Base-by-base conservation (phyloP, 2,113 vertebrate genomes). In the Egretta garzetta region DNA sequence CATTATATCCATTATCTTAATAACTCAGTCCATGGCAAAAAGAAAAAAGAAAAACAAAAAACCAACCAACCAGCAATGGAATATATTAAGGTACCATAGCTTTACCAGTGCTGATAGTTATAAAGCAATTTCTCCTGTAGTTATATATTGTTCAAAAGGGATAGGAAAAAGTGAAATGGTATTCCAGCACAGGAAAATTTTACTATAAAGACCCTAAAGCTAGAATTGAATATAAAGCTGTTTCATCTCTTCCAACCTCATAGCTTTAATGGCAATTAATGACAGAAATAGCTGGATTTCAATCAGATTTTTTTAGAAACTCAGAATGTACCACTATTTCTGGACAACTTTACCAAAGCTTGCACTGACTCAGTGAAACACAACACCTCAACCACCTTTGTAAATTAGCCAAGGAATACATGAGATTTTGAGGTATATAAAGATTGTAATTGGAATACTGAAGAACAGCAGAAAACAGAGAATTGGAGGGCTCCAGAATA, bases 61-160 rank as follows among this genome's bases (percentile, higher is more conserved):
- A 4, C 0, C 7, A 37, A 62, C 20, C 56, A 1, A 3, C 1
- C 41, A 72, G 22, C 4, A 72, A 14, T 2, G 4, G 16, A 86
- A 47, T 43, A 41, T 62, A 77, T 73, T 39, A 88, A 37, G 32
- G 21, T 49, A 41, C 24, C 2, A 1, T 5, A 55, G 14, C 28
- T 83, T 73, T 66, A 66, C 52, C 23, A 49, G 41, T n/a, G n/a
- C 10, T 73, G 50, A 19, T 19, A 52, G 13, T 39, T 68, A 49
- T 27, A 74, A 84, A 91, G 35, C 14, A 80, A 17, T 53, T 89
- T 93, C 37, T 90, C 27, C 13, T 66, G 27, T 24, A 80, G 39
- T 52, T 74, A 37, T 9, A n/a, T 47, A 20, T 35, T 72, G 4
- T 50, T 84, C n/a, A 77, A 75, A 88, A 95, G 23, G 30, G 20